phyloP scores from a whole-genome alignment of 1,140 invertebrate species.

The Magallana gigas region DNA sequence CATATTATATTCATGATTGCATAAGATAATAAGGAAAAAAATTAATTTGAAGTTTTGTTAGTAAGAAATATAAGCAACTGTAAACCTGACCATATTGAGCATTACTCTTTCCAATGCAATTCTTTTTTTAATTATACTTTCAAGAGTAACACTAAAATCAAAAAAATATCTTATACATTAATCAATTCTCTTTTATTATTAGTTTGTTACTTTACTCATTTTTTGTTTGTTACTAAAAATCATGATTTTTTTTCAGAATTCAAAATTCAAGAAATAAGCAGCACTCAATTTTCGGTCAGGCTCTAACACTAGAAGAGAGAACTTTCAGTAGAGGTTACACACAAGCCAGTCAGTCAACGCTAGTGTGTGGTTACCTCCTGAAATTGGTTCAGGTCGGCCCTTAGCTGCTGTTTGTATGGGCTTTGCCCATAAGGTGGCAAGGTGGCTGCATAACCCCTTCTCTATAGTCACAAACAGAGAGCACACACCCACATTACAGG shows the following conservation, averaged over 20 bases:
- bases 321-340: slow-evolving; percentile 21
- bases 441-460: neutral
- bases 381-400: slow-evolving; percentile 2
- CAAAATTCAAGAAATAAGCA: too few species aligned
- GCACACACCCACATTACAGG: neutral
- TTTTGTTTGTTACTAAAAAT: too few species aligned
- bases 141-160: too few species aligned
- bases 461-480: slow-evolving; percentile 10
- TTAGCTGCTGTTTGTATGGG: slow-evolving; percentile 3
- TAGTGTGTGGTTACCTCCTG: slow-evolving; percentile 29
- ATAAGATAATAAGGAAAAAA: too few species aligned
- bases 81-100: neutral
- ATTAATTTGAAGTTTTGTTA: neutral
- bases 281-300: too few species aligned
- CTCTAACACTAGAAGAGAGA: neutral
- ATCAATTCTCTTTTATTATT: too few species aligned
- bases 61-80: slow-evolving; percentile 5
- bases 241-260: too few species aligned
- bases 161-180: too few species aligned
- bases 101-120: too few species aligned
- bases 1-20: neutral
- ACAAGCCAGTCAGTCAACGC: slow-evolving; percentile 12
- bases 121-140: too few species aligned
- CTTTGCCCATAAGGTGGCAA: neutral
- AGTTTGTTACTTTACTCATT: too few species aligned